Percentiles rank a stretch among this genome's conserved stretches.
Evolutionary conservation across 2,797 vertebrate species (phyloP).

Genomic region (Falco columbarius): DNA sequence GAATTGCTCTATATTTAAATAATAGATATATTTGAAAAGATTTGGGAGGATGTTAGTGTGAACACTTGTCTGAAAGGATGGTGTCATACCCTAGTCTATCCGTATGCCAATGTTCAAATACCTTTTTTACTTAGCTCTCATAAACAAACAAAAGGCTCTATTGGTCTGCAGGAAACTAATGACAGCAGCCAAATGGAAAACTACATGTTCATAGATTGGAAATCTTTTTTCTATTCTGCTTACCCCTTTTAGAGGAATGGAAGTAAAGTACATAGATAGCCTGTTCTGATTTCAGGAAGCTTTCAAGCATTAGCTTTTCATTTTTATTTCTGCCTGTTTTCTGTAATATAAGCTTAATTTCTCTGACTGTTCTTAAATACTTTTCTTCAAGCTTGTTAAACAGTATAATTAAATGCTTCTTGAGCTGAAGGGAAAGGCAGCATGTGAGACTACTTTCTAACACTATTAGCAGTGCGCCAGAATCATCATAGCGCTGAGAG

Average conservation of each 20-base stretch:
- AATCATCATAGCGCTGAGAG: neutral
- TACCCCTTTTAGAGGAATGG: neutral
- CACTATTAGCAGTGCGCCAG: neutral
- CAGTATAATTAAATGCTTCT: neutral
- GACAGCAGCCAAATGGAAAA: neutral
- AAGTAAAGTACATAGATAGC: neutral
- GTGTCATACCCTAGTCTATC: neutral
- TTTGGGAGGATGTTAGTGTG: neutral
- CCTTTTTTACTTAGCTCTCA: neutral
- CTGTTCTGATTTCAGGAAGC: neutral
- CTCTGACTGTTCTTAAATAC: neutral
- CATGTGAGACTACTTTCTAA: neutral
- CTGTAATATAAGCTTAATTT: neutral
- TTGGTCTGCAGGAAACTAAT: neutral
- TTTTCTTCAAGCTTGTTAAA: neutral
- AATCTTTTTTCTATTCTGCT: neutral
- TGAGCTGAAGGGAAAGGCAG: neutral
- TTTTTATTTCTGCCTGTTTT: neutral
- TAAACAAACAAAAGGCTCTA: neutral
- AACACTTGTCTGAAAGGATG: neutral
- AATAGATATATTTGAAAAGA: neutral
- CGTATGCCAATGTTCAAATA: neutral
- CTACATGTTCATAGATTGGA: neutral
- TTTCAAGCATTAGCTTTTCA: neutral
- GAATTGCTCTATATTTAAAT: neutral